Percentiles rank a stretch among this genome's conserved stretches.
Evolutionary conservation across 1,140 invertebrate species (phyloP).

Genomic region (Drosophila santomea): DNA sequence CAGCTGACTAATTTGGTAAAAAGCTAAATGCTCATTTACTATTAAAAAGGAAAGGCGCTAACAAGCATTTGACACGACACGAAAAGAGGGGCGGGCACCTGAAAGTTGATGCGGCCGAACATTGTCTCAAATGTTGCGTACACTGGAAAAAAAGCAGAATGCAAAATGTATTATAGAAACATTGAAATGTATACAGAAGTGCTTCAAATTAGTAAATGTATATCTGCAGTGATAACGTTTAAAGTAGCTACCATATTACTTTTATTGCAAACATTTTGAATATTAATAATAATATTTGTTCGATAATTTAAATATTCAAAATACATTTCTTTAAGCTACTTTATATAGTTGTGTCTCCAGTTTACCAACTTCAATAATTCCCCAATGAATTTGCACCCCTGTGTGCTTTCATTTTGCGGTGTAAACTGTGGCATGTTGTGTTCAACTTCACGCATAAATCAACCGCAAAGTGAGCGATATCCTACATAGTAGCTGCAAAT

Average conservation of each 20-base stretch:
- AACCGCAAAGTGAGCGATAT: conserved; percentile 69
- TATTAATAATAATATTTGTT: too few relatives aligned
- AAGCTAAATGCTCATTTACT: conserved; percentile 69
- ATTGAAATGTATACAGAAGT: too few relatives aligned
- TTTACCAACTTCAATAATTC: neutral
- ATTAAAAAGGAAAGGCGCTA: conserved; percentile 72
- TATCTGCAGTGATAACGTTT: too few relatives aligned
- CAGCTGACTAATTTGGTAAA: conserved; percentile 70
- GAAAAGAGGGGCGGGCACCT: neutral
- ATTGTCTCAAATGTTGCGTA: neutral
- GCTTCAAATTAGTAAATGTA: too few relatives aligned
- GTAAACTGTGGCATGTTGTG: conserved; percentile 17
- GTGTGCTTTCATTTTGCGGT: neutral
- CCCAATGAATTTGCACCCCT: neutral
- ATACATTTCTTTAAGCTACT: too few relatives aligned
- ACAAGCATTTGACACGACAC: conserved; percentile 66
- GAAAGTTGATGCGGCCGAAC: neutral
- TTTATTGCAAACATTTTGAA: too few relatives aligned
- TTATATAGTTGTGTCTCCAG: too few relatives aligned
- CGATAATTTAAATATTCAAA: too few relatives aligned
- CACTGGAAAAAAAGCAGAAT: conserved; percentile 7
- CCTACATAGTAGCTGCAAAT: conserved; percentile 55
- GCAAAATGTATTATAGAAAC: neutral
- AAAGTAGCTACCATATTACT: too few relatives aligned
- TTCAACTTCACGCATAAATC: conserved; percentile 59